Base-by-base conservation (phyloP, 2,888 invertebrate species). In the Melikaiella ostensackeni region DNA sequence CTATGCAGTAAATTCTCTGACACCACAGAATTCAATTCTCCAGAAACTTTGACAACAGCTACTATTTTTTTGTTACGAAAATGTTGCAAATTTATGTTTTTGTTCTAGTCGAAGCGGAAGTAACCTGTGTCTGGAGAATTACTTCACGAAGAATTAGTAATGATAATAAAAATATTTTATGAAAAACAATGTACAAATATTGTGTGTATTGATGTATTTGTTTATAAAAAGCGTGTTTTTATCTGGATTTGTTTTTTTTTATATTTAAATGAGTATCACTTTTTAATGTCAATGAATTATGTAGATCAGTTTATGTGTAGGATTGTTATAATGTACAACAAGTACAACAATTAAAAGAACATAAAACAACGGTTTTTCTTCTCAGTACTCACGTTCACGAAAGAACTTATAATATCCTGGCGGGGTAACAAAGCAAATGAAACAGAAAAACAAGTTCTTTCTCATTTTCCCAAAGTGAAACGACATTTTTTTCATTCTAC, bases 331-430 rank as follows among this genome's bases (percentile, higher is more conserved):
- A 59, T 59, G 27, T 27, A 59, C 59, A n/a, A 33, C 63, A n/a
- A 35, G 59, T 35, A 70, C 46, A 70, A 66, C 24, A 70, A 50
- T 77, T 74, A 79, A 76, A 77, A 74, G 82, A 80, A 83, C 80
- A 84, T 81, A 82, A 80, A 70, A 38, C 33, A 35, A 46, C 66
- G 80, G 75, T 73, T 80, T 76, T 74, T 79, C 81, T 76, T 77
- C 77, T 75, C 79, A 81, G 87, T 93, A 93, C 93, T 93, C 92
- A 93, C 93, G 92, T 93, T 93, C 93, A 88, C 92, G 92, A 92
- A 85, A 85, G 85, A 85, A 86, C 86, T 86, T 87, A 86, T 92
- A 92, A 91, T 92, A 92, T 92, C 93, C 93, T 93, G 86, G 84
- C 85, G 86, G 80, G 84, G 85, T 86, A 86, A 84, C 81, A 92